These are phyloP conservation scores for Taenaris catops DNA, from an alignment of 2,888 invertebrate species.

Conservation along the genomic window DNA sequence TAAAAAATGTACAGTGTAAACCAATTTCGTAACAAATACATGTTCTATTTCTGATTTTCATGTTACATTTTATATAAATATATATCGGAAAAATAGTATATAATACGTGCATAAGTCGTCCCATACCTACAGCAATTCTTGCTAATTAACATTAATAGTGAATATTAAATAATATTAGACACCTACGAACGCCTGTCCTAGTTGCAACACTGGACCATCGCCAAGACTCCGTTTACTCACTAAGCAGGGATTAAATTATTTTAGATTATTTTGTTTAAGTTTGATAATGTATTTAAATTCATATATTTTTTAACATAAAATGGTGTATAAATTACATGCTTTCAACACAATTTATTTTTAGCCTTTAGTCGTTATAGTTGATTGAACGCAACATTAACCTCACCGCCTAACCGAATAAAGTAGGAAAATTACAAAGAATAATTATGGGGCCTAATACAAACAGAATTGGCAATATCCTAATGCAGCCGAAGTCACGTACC, in stretches of 20 bases:
- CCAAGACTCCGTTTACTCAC: constrained; percentile 40
- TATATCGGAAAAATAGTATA: too few relatives aligned
- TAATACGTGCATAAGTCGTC: too few relatives aligned
- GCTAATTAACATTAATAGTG: too few relatives aligned
- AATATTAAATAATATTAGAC: too few relatives aligned
- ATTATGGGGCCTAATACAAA: constrained; percentile 16
- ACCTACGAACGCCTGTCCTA: constrained; percentile 58
- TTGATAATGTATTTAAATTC: too few relatives aligned
- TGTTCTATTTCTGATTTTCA: neutral
- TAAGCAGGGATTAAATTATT: constrained; percentile 4
- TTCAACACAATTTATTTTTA: too few relatives aligned
- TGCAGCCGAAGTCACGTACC: constrained; percentile 31
- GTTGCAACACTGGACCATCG: constrained; percentile 55
- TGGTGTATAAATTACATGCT: too few relatives aligned
- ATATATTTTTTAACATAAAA: too few relatives aligned
- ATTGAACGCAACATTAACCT: neutral
- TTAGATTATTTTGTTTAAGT: neutral
- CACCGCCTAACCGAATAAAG: neutral
- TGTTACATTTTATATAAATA: too few relatives aligned
- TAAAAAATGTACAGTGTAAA: neutral
- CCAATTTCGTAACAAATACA: neutral
- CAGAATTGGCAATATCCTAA: constrained; percentile 18
- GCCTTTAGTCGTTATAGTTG: too few relatives aligned
- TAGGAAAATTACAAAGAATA: neutral
- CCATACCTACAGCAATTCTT: too few relatives aligned